Evolutionary conservation across 2,113 vertebrate genomes (phyloP), one percentile per base, ranked within the genome.

Genomic region (Nyctibius bracteatus): DNA sequence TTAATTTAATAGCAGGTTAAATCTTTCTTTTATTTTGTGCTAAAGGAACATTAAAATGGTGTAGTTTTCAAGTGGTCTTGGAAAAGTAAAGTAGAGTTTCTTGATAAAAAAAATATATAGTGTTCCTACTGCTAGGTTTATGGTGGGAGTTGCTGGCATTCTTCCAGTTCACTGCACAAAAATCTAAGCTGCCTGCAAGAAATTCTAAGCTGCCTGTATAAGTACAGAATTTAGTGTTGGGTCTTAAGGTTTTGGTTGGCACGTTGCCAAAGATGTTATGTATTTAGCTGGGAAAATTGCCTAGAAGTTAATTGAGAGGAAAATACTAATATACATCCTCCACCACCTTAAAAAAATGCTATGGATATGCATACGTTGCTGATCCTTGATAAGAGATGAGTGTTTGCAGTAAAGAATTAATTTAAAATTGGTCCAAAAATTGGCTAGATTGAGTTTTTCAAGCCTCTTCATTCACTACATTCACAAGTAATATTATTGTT

Each of bases 231-330:
- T 98, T 98, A 98, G 97, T 94, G 65, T 97, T 97, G 98, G 97
- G 97, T 98, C 97, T 98, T 98, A 98, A 98, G 98, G 97, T 98
- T 98, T 98, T 97, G 96, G 95, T 98, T 98, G 98, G 98, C 97
- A 20, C 79, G 22, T 96, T 97, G 98, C 98, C 98, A 98, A 97
- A 97, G 97, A 98, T 98, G 98, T 98, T 98, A 98, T 98, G 98
- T 98, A 98, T 98, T 98, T 98, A 98, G 97, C 98, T 98, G 98
- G 98, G 98, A 98, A 98, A 98, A 98, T 98, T 98, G 98, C 98
- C 98, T 98, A 97, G 98, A 98, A 98, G 98, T 98, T 98, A 98
- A 98, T 98, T 98, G 98, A 98, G 98, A 98, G 98, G 98, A 98
- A 98, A 98, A 98, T 97, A 98, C 97, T 97, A 98, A 98, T 98